Percentiles rank a stretch among this genome's conserved stretches.
phyloP scores from a whole-genome alignment of 2,113 vertebrate genomes.

The Rhegmatorhina hoffmannsi region DNA sequence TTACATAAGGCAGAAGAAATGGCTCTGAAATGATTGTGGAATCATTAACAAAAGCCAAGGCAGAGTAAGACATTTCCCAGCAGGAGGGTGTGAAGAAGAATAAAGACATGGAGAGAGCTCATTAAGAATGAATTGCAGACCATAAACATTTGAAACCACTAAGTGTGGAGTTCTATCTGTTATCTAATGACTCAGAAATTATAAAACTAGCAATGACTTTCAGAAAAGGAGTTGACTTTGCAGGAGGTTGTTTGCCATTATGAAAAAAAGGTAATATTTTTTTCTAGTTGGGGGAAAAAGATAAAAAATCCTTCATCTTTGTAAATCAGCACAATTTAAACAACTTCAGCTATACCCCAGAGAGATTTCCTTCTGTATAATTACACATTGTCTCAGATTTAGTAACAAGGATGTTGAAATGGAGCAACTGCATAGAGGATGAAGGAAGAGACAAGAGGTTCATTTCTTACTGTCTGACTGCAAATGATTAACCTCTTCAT shows the following conservation, averaged over 20 bases:
- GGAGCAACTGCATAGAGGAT: conserved; percentile 35
- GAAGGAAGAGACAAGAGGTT: conserved; percentile 60
- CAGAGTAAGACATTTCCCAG: conserved; percentile 87
- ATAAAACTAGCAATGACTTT: conserved; percentile 86
- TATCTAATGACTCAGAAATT: conserved; percentile 90
- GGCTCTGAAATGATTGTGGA: conserved; percentile 84
- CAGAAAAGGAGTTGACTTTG: conserved; percentile 84
- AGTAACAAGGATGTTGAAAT: conserved; percentile 64
- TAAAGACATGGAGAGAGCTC: conserved; percentile 87
- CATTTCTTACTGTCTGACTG: conserved; percentile 47
- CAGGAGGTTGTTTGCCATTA: conserved; percentile 79
- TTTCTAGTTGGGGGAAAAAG: conserved; percentile 38
- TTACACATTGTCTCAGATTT: conserved; percentile 71
- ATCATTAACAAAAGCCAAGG: conserved; percentile 86
- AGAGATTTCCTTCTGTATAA: conserved; percentile 75
- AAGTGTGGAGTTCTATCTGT: conserved; percentile 88
- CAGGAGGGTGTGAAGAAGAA: conserved; percentile 84
- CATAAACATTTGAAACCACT: conserved; percentile 88
- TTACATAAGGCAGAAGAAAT: conserved; percentile 86
- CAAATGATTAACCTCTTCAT: conserved; percentile 60
- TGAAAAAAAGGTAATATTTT: conserved; percentile 67
- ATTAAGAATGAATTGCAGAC: conserved; percentile 91
- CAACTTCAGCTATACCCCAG: conserved; percentile 72
- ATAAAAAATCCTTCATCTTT: conserved; percentile 71
- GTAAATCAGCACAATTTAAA: conserved; percentile 80